These are phyloP conservation scores for Empidonax traillii DNA, from an alignment of 2,113 vertebrate species.

Conservation along the genomic window DNA sequence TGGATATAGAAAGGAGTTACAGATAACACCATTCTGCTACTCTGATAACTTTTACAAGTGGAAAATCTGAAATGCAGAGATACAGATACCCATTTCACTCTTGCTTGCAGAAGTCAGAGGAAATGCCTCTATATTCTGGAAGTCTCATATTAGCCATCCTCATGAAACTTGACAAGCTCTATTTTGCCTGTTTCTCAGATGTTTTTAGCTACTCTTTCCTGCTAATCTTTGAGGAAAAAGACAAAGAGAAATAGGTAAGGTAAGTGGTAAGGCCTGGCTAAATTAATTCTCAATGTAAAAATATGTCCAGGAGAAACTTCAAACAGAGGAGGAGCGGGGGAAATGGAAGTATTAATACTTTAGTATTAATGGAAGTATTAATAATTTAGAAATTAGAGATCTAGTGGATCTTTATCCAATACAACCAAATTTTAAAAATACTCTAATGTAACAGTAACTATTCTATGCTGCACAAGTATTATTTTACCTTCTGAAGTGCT, in stretches of 20 bases:
- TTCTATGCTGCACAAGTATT: background rate
- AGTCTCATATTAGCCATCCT: background rate
- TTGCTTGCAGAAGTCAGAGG: background rate
- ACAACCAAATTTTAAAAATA: background rate
- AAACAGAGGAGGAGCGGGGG: background rate
- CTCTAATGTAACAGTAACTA: background rate
- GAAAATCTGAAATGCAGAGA: background rate
- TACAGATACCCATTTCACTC: background rate
- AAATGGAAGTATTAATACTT: background rate
- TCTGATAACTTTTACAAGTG: background rate
- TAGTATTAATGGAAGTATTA: background rate
- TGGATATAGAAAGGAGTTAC: background rate
- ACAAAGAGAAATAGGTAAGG: background rate
- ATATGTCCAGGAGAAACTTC: background rate
- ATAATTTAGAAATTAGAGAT: background rate
- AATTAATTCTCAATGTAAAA: background rate
- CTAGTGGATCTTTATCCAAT: background rate
- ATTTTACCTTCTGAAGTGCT: conserved; percentile 15
- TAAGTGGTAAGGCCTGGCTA: background rate
- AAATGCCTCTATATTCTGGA: background rate
- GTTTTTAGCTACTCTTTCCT: background rate
- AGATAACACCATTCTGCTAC: background rate
- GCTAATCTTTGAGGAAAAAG: background rate
- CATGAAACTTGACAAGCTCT: background rate
- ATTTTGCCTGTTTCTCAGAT: background rate